These are phyloP conservation scores for Noctua pronuba DNA, from an alignment of 2,888 invertebrate genomes.

Conservation along the genomic window DNA sequence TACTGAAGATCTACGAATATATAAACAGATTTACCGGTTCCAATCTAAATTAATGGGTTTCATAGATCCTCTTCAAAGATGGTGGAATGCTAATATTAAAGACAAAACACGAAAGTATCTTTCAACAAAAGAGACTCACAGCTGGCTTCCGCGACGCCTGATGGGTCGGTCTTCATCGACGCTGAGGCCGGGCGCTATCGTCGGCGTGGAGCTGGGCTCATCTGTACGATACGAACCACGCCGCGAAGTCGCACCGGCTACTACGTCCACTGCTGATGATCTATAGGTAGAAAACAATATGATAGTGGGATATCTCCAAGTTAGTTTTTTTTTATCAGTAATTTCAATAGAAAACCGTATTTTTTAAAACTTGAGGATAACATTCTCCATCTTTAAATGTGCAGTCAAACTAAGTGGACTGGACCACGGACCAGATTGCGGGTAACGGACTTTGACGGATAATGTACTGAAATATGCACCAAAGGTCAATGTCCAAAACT, in stretches of 20 bases:
- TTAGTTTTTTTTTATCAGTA: neutral
- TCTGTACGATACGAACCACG: constrained; percentile 91
- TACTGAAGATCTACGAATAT: neutral
- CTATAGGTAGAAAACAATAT: constrained; percentile 75
- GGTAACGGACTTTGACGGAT: neutral
- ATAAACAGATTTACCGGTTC: neutral
- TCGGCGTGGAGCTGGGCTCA: constrained; percentile 90
- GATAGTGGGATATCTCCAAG: neutral
- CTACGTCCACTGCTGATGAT: constrained; percentile 96
- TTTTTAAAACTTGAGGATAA: neutral
- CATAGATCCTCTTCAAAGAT: neutral
- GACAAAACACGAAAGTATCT: neutral
- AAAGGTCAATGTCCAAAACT: neutral
- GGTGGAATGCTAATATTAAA: neutral
- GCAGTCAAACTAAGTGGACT: neutral
- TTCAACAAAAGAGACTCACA: constrained; percentile 91
- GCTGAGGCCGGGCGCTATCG: constrained; percentile 89
- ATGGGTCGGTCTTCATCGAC: constrained; percentile 94
- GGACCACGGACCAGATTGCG: neutral
- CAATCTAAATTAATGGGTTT: neutral
- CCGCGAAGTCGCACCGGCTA: constrained; percentile 92
- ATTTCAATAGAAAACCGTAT: neutral
- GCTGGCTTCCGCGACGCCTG: constrained; percentile 94
- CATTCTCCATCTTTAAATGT: neutral
- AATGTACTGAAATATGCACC: neutral